Evolutionary conservation across 1,140 invertebrate species (phyloP).

Genomic region (Planococcus citri): DNA sequence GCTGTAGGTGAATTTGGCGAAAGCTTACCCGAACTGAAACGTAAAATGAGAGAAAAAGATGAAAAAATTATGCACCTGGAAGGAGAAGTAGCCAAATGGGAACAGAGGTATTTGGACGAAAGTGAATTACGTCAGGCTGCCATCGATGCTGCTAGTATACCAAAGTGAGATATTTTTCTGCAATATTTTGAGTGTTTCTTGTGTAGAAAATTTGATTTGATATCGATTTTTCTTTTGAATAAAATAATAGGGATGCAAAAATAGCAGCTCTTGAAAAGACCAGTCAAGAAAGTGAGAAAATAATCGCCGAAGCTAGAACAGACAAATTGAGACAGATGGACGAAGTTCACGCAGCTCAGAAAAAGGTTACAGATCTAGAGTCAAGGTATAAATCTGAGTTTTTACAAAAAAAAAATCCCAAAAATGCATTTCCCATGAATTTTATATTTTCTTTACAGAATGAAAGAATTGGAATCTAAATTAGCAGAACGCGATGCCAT

Average conservation of each 20-base stretch:
- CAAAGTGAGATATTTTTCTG: slow-evolving; percentile 46
- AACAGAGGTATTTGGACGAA: slow-evolving; percentile 76
- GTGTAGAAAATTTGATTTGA: too few relatives aligned
- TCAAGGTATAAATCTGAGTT: slow-evolving; percentile 43
- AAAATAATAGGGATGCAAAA: slow-evolving; percentile 57
- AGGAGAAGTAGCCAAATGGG: slow-evolving; percentile 73
- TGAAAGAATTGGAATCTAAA: slow-evolving; percentile 77
- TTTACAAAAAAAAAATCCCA: too few relatives aligned
- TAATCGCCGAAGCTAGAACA: slow-evolving; percentile 70
- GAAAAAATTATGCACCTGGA: slow-evolving; percentile 69
- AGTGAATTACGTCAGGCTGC: slow-evolving; percentile 68
- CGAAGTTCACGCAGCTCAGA: slow-evolving; percentile 70
- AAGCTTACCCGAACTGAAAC: slow-evolving; percentile 49
- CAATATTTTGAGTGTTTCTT: not conserved
- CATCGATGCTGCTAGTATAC: slow-evolving; percentile 69
- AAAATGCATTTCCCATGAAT: not conserved
- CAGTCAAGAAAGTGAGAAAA: slow-evolving; percentile 70
- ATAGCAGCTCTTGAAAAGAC: slow-evolving; percentile 74
- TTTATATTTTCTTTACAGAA: slow-evolving; percentile 38
- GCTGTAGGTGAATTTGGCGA: slow-evolving; percentile 33
- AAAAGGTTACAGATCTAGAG: slow-evolving; percentile 70
- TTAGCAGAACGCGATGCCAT: slow-evolving; percentile 78
- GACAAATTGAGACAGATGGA: slow-evolving; percentile 79
- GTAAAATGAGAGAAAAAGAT: slow-evolving; percentile 56
- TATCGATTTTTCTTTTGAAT: slow-evolving; percentile 18